phyloP scores from a whole-genome alignment of 1,140 invertebrate genomes.

The Teleogryllus occipitalis region DNA sequence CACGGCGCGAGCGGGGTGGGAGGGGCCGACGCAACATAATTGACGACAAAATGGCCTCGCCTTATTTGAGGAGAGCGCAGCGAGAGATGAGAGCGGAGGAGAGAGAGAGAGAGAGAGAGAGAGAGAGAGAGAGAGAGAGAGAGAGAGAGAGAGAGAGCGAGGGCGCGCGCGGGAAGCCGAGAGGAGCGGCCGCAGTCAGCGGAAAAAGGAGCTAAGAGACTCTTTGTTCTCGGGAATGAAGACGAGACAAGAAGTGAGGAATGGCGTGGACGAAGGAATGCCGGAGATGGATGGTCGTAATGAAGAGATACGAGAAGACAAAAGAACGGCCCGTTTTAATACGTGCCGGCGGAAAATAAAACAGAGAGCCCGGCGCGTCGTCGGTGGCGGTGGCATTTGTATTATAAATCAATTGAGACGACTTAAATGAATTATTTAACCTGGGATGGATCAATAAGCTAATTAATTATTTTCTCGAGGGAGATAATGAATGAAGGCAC shows the following conservation, averaged over 20 bases:
- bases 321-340: neutral
- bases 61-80: neutral
- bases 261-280: neutral
- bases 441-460: neutral
- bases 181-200: neutral
- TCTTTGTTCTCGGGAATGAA: neutral
- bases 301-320: conserved; percentile 1
- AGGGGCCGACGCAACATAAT: neutral
- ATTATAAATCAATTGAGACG: neutral
- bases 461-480: neutral
- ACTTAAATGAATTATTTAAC: conserved; percentile 6
- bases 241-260: neutral
- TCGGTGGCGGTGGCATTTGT: neutral
- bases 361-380: neutral
- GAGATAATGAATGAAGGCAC: neutral
- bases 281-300: neutral
- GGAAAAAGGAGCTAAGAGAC: neutral
- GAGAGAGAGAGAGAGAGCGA: neutral
- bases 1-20: too few species aligned
- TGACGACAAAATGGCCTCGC: neutral
- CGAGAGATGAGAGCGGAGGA: neutral
- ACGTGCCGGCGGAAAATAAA: neutral
- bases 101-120: neutral
- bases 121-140: neutral
- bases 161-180: neutral